Base-by-base conservation (phyloP, 2,888 invertebrate genomes). In the Drosophila kanekoi region DNA sequence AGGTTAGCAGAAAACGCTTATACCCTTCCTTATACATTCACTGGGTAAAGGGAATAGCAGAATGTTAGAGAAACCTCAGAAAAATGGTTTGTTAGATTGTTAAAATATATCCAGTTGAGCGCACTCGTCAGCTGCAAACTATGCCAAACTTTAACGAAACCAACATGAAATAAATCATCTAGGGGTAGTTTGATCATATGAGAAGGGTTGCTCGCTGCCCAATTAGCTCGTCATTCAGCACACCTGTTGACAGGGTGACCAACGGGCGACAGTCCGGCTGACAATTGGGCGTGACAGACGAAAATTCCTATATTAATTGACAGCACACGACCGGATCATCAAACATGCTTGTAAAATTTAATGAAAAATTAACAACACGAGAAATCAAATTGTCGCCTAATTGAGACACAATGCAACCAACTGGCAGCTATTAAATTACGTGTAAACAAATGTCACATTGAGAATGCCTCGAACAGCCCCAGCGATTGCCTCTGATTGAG, bases 361-460 rank as follows among this genome's bases (percentile, higher is more conserved):
- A 89, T 85, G 85, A 89, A 85, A 89, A 87, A 85, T 85, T 79
- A 85, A 77, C 89, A 84, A 51, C 77, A 83, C 89, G 77, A 73
- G 37, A 81, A 90, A 89, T 89, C 77, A 90, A 89, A 89, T 89
- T 90, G 87, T 77, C 79, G 76, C 64, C 81, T 89, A 87, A 90
- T 90, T 90, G 90, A 87, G 89, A 84, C 79, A 85, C 84, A 88
- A 87, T 67, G 60, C 62, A 59, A 54, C 41, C 56, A 57, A 51
- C 61, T 58, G 57, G 65, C 62, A 51, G 43, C 72, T 87, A 88
- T 90, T 87, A 72, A 87, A 82, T 90, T 87, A 89, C 82, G 51
- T 67, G 59, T 48, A 73, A 77, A 75, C 74, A 71, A 73, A 79
- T 73, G 72, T 54, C 65, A 60, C 60, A 71, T 58, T 75, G 65